Percentiles rank a stretch among this genome's conserved stretches.
phyloP scores from a whole-genome alignment of 30 jellyfish, hydroid and myxozoan species.

The Clytia hemisphaerica region DNA sequence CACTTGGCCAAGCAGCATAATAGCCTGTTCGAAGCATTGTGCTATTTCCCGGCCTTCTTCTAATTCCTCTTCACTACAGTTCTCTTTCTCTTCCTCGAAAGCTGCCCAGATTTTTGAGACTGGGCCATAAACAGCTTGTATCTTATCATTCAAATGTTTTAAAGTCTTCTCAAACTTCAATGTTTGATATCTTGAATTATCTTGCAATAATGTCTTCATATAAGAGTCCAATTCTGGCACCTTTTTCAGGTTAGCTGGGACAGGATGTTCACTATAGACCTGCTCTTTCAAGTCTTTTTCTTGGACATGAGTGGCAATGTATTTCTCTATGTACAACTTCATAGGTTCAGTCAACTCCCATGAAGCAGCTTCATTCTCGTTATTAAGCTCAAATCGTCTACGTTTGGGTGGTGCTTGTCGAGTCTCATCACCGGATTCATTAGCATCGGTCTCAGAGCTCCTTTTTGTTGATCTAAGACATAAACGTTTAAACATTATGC shows the following conservation, averaged over 20 bases:
- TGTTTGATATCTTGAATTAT: neutral
- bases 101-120: neutral
- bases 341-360: neutral
- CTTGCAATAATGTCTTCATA: neutral
- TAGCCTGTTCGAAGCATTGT: neutral
- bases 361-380: neutral
- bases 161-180: neutral
- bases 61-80: neutral
- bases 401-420: too few relatives aligned
- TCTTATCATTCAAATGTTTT: neutral
- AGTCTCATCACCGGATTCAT: neutral
- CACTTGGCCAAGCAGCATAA: neutral
- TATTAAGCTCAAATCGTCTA: neutral
- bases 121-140: neutral
- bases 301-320: neutral
- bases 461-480: conserved; percentile 18
- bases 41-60: conserved; percentile 10
- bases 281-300: neutral
- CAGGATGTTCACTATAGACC: neutral
- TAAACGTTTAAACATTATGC: conserved; percentile 21
- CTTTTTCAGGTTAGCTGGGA: neutral
- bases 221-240: conserved; percentile 2
- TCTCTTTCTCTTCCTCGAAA: neutral
- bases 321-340: neutral
- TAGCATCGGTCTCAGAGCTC: too few relatives aligned